Evolutionary conservation across 2,113 vertebrate genomes (phyloP), one percentile per base, ranked within the genome.

Genomic region (Tapirus terrestris): DNA sequence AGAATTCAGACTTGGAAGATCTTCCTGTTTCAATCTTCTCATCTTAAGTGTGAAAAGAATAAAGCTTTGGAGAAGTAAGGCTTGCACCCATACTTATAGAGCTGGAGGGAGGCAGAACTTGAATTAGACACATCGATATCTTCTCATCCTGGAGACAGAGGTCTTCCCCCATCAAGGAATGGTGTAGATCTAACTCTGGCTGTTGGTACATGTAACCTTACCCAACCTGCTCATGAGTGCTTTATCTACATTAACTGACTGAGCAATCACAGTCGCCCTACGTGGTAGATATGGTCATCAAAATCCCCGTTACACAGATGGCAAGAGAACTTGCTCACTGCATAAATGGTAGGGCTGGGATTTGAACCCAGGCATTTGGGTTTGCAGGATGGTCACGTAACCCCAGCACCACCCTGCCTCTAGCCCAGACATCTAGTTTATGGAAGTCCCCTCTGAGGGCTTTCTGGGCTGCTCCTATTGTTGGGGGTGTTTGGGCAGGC

Each of bases 71-170:
- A 33, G 65, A 85, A 89, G 25, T 3, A 25, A 68, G 29, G 0
- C 36, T 75, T 21, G 11, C 4, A 6, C 33, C 65, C n/a, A 0
- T 36, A 2, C 23, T 36, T 45, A 5, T 0, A 0, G 29, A 65
- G 0, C 18, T 27, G 25, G 63, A 63, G 2, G 17, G 72, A 27
- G 29, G 16, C 13, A 6, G 2, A 6, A 31, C 4, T 36, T n/a
- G 58, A 23, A 11, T 36, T 20, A 27, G 76, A 58, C 9, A 2
- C 68, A 11, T 6, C 11, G 10, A 5, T 8, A 6, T 86, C 56
- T 80, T 23, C 7, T 56, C 48, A 8, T 27, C 75, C 56, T 39
- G 80, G n/a, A 65, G 56, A 56, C 14, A 8, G 31, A 56, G 18
- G 82, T 67, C 73, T 81, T 65, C 23, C 10, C 31, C 12, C 23